Evolutionary conservation across 2,888 invertebrate species (phyloP), one percentile per base, ranked within the genome.

Genomic region (Aleiodes testaceus): DNA sequence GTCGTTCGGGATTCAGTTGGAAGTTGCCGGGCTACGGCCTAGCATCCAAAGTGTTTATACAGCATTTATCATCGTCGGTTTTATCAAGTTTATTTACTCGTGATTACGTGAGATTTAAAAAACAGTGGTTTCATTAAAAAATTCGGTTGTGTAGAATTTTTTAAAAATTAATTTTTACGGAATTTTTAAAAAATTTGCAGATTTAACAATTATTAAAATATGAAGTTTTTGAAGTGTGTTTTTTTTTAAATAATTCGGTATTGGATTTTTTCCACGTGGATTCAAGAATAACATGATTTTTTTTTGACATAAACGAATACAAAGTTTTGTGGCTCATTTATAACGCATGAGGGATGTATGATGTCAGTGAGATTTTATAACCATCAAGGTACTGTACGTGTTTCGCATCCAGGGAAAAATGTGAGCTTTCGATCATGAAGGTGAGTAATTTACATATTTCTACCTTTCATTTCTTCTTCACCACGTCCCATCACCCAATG

Each of bases 351-450:
- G 63, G 14, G 45, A 63, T 44, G 63, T 26, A 45, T 63, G 63
- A 63, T 63, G 63, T n/a, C 63, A 45, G 63, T 63, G 63, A 63
- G 22, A 63, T 45, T 63, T 63, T 63, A 63, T 45, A 63, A 20
- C 47, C 44, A 36, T 36, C 36, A 63, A 44, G 67, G 67, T 68
- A 63, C 73, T 75, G 72, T 73, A 77, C 74, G 77, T 77, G 79
- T 80, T 79, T 79, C 75, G 79, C 79, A 72, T 78, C 77, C 77
- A 77, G 75, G 79, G 79, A 80, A 82, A 80, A 79, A 82, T 82
- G 82, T 82, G 82, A 82, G 79, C 72, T 75, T 82, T 80, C 77
- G 78, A 82, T 79, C 82, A 82, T 82, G 82, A 82, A 78, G 82
- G 82, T 82, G 71, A 82, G 81, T 74, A 50, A 65, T 61, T 47